Percentiles rank a stretch among this genome's conserved stretches.
Conservation (phyloP, 2,797 vertebrate species). For the Pangasius djambal region DNA sequence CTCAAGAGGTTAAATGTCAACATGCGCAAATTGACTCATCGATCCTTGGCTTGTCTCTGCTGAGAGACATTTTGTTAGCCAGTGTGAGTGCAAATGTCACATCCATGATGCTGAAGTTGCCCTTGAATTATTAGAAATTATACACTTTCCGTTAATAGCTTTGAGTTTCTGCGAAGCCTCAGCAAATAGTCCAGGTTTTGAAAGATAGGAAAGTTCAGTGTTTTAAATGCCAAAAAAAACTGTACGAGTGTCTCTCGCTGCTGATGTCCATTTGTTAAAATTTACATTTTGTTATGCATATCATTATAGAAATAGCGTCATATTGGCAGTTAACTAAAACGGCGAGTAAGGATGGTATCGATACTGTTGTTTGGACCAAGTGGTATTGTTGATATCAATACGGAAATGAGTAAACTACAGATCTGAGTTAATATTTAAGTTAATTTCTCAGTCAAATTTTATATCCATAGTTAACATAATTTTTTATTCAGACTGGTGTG, state of each 20-base stretch:
- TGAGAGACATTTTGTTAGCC: not conserved
- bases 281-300: not conserved
- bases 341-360: not conserved
- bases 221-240: not conserved
- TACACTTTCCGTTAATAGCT: not conserved
- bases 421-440: not conserved
- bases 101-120: not conserved
- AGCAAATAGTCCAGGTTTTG: not conserved
- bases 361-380: no score
- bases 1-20: not conserved
- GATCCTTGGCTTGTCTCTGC: not conserved
- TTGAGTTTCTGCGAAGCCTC: not conserved
- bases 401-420: no score
- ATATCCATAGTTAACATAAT: not conserved
- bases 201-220: not conserved
- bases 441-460: not conserved
- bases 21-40: not conserved
- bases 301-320: not conserved
- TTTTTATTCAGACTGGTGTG: not conserved
- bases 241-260: not conserved
- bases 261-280: not conserved
- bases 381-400: no score
- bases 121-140: not conserved
- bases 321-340: not conserved
- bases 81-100: not conserved